Evolutionary conservation across 2,113 vertebrate species (phyloP).

Genomic region (Macquaria ambigua): DNA sequence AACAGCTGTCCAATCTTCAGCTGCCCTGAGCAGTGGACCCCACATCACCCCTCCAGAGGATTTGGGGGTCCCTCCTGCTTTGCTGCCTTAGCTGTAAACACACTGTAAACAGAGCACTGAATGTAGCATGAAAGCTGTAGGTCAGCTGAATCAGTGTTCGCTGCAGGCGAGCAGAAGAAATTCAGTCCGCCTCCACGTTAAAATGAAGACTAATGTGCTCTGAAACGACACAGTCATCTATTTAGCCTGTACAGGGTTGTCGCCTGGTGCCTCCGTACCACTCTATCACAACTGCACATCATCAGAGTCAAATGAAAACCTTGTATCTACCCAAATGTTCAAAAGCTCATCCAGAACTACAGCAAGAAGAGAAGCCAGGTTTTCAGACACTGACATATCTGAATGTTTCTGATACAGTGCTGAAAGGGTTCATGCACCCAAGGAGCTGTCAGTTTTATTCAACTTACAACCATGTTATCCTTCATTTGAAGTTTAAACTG

Average conservation of each 20-base stretch:
- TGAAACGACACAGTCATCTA: constrained; percentile 84
- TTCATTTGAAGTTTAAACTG: constrained; percentile 4
- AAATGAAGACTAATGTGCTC: constrained; percentile 73
- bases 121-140: neutral
- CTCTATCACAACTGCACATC: constrained; percentile 1
- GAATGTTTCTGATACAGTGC: neutral
- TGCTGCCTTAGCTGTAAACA: neutral
- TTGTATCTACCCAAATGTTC: neutral
- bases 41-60: neutral
- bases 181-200: constrained; percentile 8
- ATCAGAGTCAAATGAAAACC: constrained; percentile 1
- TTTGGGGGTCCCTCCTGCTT: neutral
- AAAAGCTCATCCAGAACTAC: neutral
- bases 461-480: neutral
- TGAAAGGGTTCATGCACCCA: neutral
- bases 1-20: neutral
- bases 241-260: constrained; percentile 79
- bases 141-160: neutral
- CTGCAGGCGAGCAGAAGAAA: constrained; percentile 10
- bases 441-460: neutral
- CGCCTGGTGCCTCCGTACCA: neutral
- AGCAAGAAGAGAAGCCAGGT: neutral
- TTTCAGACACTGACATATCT: neutral
- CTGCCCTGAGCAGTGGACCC: neutral
- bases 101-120: neutral